A percentile compares a stretch with the other conserved stretches of the same genome.
These are phyloP conservation scores for Entelurus aequoreus DNA, from an alignment of 2,113 vertebrate species.

Conservation along the genomic window DNA sequence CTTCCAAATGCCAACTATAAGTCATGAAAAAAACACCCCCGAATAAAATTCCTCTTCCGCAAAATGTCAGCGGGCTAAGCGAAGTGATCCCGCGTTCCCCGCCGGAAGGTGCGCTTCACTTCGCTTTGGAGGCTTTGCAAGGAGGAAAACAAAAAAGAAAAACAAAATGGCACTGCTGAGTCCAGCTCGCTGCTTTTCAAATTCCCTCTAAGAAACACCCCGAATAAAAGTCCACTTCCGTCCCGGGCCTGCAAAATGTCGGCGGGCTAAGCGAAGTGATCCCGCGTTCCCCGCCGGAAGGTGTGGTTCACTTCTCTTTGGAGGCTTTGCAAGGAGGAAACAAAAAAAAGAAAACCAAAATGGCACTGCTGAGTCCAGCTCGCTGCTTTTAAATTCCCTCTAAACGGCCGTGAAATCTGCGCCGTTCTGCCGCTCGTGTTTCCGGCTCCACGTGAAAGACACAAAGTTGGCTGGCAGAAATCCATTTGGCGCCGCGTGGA, in stretches of 20 bases:
- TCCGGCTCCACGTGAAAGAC: constrained; percentile 42
- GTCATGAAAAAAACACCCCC: not conserved
- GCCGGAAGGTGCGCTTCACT: too few species aligned
- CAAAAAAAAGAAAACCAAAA: constrained; percentile 5
- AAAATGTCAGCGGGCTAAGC: too few species aligned
- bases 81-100: too few species aligned
- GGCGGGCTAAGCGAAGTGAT: too few species aligned
- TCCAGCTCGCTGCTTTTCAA: too few species aligned
- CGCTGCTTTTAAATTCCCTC: constrained; percentile 7
- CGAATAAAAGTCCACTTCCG: too few species aligned
- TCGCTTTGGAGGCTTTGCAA: constrained; percentile 1
- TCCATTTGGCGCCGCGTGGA: constrained; percentile 48
- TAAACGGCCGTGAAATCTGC: constrained; percentile 20
- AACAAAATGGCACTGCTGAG: too few species aligned
- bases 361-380: constrained; percentile 32
- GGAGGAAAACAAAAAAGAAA: constrained; percentile 7
- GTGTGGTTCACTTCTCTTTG: not conserved
- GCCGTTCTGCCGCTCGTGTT: constrained; percentile 36
- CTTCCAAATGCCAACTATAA: constrained; percentile 5
- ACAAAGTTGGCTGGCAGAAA: constrained; percentile 50
- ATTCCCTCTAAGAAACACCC: too few species aligned
- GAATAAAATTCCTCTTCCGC: not conserved
- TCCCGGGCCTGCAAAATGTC: too few species aligned
- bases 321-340: constrained; percentile 13
- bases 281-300: too few species aligned